Evolutionary conservation across 2,888 invertebrate genomes (phyloP), one percentile per base, ranked within the genome.

Genomic region (Bhutanitis thaidina): DNA sequence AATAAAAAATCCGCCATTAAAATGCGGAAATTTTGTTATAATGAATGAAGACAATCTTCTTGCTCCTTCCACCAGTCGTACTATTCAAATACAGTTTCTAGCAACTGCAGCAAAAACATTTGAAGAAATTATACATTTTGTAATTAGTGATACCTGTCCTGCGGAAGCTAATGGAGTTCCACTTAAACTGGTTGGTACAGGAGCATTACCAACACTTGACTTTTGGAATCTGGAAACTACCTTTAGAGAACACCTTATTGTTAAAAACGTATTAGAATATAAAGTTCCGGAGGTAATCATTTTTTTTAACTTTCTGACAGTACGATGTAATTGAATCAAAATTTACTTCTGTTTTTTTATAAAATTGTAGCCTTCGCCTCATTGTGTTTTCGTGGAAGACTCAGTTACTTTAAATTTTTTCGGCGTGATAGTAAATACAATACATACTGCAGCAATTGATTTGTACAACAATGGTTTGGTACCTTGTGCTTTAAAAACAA

Each of bases 211-310:
- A 0, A 75, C 74, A 7, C 65, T 93, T 48, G 91, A 92, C 64
- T 90, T 93, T 50, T 78, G 86, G 67, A 90, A 93, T 65, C 67
- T 90, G 15, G 84, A 90, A 46, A 86, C 81, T 1, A 92, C 93
- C 0, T 93, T 93, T 65, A 84, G 87, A 53, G 91, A 92, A 67
- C 91, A 91, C 61, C 80, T 91, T 14, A 82, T 93, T 52, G 90
- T 92, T 0, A 87, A 92, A 61, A 80, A 74, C 49, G 61, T 91
- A 40, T 64, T 78, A 0, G 91, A 92, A 53, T 91, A 91, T 56
- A 76, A 84, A 62, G 80, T 83, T 35, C 87, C 84, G 1, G 88
- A 90, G 80, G 88, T 88, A 67, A 38, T 9, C 5, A 20, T 13
- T 13, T 7, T 3, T 15, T 27, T 25, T 27, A 12, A 7, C 16